Evolutionary conservation across 2,797 vertebrate species (phyloP).

Genomic region (Sebastes kiyomatsui): DNA sequence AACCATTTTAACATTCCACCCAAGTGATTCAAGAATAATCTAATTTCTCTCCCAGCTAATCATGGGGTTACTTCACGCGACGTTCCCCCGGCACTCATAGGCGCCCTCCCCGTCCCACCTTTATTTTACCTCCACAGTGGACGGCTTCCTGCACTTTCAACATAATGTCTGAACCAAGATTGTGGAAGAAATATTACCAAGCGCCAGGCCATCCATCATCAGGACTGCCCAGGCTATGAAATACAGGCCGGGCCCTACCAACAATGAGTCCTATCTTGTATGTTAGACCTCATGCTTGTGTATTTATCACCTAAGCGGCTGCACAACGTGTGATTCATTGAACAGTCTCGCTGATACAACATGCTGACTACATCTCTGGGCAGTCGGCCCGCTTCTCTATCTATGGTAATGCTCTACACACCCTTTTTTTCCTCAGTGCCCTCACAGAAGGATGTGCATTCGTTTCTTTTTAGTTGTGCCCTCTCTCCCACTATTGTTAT

Average conservation of each 20-base stretch:
- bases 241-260: constrained; percentile 74
- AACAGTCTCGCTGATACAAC: constrained; percentile 76
- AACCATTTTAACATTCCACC: constrained; percentile 27
- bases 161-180: constrained; percentile 66
- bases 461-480: not conserved
- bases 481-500: constrained; percentile 1
- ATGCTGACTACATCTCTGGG: constrained; percentile 74
- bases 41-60: constrained; percentile 50
- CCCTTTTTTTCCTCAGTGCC: constrained; percentile 14
- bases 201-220: constrained; percentile 80
- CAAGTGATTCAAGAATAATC: constrained; percentile 57
- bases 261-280: constrained; percentile 83
- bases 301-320: constrained; percentile 83
- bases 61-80: not conserved
- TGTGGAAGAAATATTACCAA: constrained; percentile 78
- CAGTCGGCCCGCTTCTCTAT: constrained; percentile 40
- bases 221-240: constrained; percentile 72
- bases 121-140: constrained; percentile 61
- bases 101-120: constrained; percentile 24
- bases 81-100: not conserved
- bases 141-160: constrained; percentile 58
- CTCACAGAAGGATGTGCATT: constrained; percentile 47
- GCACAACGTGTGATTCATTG: constrained; percentile 82
- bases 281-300: constrained; percentile 79
- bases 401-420: constrained; percentile 46